These are phyloP conservation scores for Ascaphus truei DNA, from an alignment of 2,113 vertebrate species.

Conservation along the genomic window DNA sequence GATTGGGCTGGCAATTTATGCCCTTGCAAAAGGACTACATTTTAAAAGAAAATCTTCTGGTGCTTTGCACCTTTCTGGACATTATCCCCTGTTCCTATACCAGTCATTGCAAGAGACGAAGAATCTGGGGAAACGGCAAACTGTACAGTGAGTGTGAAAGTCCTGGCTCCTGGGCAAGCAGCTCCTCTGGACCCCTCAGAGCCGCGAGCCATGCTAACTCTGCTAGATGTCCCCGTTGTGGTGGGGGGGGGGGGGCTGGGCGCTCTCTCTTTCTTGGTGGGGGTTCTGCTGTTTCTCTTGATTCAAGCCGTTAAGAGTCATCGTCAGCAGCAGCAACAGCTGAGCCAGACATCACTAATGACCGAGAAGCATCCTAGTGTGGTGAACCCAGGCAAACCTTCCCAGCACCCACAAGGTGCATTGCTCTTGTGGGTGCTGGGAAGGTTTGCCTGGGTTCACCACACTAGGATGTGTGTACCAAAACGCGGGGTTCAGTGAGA, in stretches of 20 bases:
- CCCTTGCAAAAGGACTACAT: too few relatives aligned
- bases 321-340: slow-evolving; percentile 44
- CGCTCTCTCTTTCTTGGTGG: slow-evolving; percentile 18
- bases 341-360: slow-evolving; percentile 60
- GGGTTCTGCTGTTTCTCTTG: slow-evolving; percentile 46
- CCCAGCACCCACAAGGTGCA: background rate
- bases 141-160: slow-evolving; percentile 57
- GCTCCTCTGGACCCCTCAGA: slow-evolving; percentile 46
- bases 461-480: slow-evolving; percentile 69
- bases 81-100: too few relatives aligned
- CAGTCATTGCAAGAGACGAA: slow-evolving; percentile 53
- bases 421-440: background rate
- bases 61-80: too few relatives aligned
- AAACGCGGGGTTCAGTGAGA: slow-evolving; percentile 12
- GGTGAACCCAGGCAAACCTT: slow-evolving; percentile 41
- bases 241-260: slow-evolving; percentile 40
- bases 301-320: slow-evolving; percentile 44
- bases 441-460: slow-evolving; percentile 41
- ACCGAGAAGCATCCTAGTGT: slow-evolving; percentile 73
- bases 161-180: slow-evolving; percentile 57
- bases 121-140: slow-evolving; percentile 54
- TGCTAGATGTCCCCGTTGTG: slow-evolving; percentile 27
- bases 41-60: too few relatives aligned
- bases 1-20: too few relatives aligned
- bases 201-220: slow-evolving; percentile 28